These are phyloP conservation scores for Caenorhabditis sp. DNA, from an alignment of 2,888 invertebrate species.

Conservation along the genomic window DNA sequence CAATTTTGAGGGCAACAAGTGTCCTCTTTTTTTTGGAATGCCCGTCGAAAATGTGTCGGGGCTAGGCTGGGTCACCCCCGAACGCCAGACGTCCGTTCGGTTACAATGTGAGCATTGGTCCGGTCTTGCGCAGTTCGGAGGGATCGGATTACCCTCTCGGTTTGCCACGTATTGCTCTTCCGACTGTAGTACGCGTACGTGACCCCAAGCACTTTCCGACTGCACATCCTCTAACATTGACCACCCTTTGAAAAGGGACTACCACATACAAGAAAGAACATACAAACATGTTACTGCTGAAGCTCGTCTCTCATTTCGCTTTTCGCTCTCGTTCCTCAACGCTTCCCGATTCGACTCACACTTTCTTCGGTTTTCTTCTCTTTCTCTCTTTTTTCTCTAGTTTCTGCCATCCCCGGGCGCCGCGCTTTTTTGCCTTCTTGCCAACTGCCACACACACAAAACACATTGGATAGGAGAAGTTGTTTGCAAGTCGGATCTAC, in stretches of 20 bases:
- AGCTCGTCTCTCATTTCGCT: slow-evolving; percentile 19
- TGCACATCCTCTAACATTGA: slow-evolving; percentile 44
- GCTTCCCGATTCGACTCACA: slow-evolving; percentile 23
- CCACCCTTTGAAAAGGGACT: slow-evolving; percentile 27
- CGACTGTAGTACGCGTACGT: slow-evolving; percentile 33
- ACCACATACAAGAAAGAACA: slow-evolving; percentile 48
- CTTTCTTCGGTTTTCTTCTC: slow-evolving; percentile 25
- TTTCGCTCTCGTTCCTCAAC: slow-evolving; percentile 17
- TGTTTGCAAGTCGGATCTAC: slow-evolving; percentile 55
- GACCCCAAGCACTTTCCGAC: slow-evolving; percentile 39
- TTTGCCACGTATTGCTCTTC: slow-evolving; percentile 32
- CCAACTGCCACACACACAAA: slow-evolving; percentile 54
- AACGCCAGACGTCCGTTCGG: no score
- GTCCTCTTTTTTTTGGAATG: no score
- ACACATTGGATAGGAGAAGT: slow-evolving; percentile 50
- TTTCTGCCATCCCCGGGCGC: slow-evolving; percentile 38
- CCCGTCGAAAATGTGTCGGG: background rate
- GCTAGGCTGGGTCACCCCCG: background rate
- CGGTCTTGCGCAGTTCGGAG: background rate
- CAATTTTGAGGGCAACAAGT: slow-evolving; percentile 20
- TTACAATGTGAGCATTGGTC: slow-evolving; percentile 3
- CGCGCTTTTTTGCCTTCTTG: slow-evolving; percentile 53
- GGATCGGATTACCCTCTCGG: slow-evolving; percentile 17
- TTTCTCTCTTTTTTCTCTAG: slow-evolving; percentile 17
- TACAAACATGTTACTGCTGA: slow-evolving; percentile 46